Evolutionary conservation across 2,888 invertebrate genomes (phyloP).

Genomic region (Atrina japonica): DNA sequence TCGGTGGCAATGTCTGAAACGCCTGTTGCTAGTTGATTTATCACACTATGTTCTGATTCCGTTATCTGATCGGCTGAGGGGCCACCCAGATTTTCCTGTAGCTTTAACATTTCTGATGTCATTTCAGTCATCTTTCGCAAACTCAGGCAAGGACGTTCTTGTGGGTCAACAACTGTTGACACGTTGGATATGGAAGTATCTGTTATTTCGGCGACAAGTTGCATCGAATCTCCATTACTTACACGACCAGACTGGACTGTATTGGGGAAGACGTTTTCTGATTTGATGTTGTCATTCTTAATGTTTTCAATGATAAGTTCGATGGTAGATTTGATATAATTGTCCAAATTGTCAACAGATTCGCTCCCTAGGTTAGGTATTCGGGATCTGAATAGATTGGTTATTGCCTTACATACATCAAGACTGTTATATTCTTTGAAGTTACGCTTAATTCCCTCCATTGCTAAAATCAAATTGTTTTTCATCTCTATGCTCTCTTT

Average conservation of each 20-base stretch:
- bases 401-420: not conserved
- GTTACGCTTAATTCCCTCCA: constrained; percentile 26
- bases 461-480: constrained; percentile 16
- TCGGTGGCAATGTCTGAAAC: constrained; percentile 10
- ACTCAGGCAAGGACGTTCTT: constrained; percentile 16
- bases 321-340: constrained; percentile 28
- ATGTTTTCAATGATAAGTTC: constrained; percentile 33
- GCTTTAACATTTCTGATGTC: constrained; percentile 27
- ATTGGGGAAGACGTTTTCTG: constrained; percentile 11
- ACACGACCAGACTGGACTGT: not conserved
- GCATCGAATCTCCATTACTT: not conserved
- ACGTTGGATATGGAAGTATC: no score
- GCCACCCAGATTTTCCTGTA: constrained; percentile 20
- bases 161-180: not conserved
- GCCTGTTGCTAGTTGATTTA: constrained; percentile 9
- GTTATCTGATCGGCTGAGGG: not conserved
- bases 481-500: constrained; percentile 9
- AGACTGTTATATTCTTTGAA: constrained; percentile 3
- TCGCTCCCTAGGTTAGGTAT: not conserved
- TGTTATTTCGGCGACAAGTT: not conserved
- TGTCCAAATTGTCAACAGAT: not conserved
- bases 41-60: not conserved
- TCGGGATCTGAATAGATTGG: constrained; percentile 15
- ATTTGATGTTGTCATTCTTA: constrained; percentile 19
- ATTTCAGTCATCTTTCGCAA: constrained; percentile 36